Conservation (phyloP, 2,888 invertebrate genomes). For the Lepidocyrtoides sp. region DNA sequence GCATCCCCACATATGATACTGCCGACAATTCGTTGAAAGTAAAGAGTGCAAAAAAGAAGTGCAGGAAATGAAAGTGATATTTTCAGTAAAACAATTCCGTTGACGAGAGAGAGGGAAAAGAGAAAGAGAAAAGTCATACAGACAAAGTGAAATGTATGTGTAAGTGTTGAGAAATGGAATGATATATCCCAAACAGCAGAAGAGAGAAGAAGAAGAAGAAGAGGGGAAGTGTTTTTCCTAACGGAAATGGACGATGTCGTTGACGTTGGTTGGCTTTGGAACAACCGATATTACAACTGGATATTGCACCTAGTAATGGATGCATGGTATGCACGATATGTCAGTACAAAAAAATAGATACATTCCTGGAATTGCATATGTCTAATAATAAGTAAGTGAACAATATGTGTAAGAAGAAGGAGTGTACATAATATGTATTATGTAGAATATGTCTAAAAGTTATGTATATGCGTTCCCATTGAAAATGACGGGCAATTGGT, state of each 20-base stretch:
- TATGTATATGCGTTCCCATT: conserved; percentile 69
- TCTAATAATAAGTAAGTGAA: not conserved
- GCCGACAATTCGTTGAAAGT: conserved; percentile 70
- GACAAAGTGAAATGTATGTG: conserved; percentile 73
- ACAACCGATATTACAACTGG: conserved; percentile 72
- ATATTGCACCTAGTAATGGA: conserved; percentile 59
- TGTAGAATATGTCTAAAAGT: no score
- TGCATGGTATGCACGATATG: conserved; percentile 63
- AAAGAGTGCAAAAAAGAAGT: conserved; percentile 75
- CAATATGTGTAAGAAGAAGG: not conserved
- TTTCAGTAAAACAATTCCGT: conserved; percentile 85
- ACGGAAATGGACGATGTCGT: conserved; percentile 80
- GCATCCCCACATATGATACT: conserved; percentile 67
- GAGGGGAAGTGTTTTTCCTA: conserved; percentile 78
- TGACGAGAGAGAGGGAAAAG: conserved; percentile 64
- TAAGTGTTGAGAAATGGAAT: conserved; percentile 20
- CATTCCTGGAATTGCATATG: not conserved
- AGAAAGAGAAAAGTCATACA: conserved; percentile 68
- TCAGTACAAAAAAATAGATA: conserved; percentile 2
- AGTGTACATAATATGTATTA: no score
- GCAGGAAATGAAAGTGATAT: conserved; percentile 85
- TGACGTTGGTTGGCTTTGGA: conserved; percentile 79
- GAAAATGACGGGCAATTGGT: conserved; percentile 75
- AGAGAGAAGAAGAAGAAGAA: no score
- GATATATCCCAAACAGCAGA: conserved; percentile 49